phyloP scores from a whole-genome alignment of 2,888 invertebrate genomes.

The Acleris emargana region DNA sequence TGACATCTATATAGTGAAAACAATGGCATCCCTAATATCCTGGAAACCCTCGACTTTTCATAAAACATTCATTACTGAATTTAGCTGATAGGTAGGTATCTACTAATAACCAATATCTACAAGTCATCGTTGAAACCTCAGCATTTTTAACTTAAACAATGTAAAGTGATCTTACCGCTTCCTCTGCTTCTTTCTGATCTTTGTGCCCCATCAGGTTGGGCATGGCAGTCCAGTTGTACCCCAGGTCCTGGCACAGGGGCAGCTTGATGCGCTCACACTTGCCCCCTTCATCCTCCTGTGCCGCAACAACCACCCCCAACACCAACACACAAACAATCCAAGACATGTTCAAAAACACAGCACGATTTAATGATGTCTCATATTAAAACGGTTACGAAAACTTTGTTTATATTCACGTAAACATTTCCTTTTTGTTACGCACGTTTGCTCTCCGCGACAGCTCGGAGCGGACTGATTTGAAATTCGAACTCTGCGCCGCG shows the following conservation, averaged over 20 bases:
- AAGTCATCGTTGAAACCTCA: neutral
- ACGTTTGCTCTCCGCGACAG: constrained; percentile 51
- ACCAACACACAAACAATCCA: constrained; percentile 70
- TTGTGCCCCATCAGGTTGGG: constrained; percentile 93
- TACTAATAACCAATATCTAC: no score
- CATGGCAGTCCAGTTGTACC: constrained; percentile 94
- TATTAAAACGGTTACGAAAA: constrained; percentile 44
- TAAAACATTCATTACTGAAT: no score
- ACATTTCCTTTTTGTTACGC: constrained; percentile 51
- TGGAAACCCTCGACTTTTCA: no score
- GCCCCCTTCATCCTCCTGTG: constrained; percentile 73
- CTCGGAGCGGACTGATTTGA: constrained; percentile 69
- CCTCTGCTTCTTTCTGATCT: constrained; percentile 91
- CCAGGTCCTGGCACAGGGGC: constrained; percentile 91
- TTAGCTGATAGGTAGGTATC: no score
- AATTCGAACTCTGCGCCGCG: constrained; percentile 54
- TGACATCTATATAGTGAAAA: no score
- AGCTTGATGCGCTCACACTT: constrained; percentile 92
- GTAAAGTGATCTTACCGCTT: constrained; percentile 85
- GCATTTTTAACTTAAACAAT: neutral
- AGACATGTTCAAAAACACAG: constrained; percentile 59
- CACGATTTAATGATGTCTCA: constrained; percentile 49
- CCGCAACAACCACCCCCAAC: constrained; percentile 62
- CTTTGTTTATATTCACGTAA: constrained; percentile 53
- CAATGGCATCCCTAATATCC: no score